phyloP scores from a whole-genome alignment of 2,113 vertebrate species.

The Callorhinus ursinus region DNA sequence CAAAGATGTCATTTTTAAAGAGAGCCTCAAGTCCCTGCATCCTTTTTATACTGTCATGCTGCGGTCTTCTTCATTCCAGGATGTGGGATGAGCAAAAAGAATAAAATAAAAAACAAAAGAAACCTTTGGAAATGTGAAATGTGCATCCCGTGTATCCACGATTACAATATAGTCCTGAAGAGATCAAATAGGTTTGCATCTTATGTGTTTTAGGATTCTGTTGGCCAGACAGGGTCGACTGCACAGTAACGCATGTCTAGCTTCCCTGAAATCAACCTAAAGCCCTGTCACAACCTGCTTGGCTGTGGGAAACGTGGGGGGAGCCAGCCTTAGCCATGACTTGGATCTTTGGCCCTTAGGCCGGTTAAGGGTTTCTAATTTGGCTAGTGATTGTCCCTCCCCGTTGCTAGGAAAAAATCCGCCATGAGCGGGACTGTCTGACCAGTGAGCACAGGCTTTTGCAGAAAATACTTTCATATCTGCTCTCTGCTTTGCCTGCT shows the following conservation, averaged over 20 bases:
- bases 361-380: conserved; percentile 41
- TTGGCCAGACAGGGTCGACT: conserved; percentile 40
- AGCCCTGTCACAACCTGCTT: neutral
- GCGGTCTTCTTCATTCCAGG: conserved; percentile 83
- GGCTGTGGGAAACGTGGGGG: neutral
- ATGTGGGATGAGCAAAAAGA: conserved; percentile 80
- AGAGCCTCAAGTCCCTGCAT: conserved; percentile 51
- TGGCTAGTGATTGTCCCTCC: neutral
- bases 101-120: conserved; percentile 72
- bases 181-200: conserved; percentile 58
- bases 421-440: neutral
- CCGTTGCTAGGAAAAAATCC: neutral
- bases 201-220: conserved; percentile 45
- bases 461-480: conserved; percentile 44
- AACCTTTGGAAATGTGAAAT: conserved; percentile 80
- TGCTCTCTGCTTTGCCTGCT: conserved; percentile 24
- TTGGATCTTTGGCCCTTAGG: neutral
- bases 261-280: neutral
- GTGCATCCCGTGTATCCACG: conserved; percentile 67
- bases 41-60: conserved; percentile 83
- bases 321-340: neutral
- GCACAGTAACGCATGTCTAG: neutral
- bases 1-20: conserved; percentile 77
- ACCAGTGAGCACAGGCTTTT: conserved; percentile 9
- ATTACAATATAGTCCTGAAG: conserved; percentile 85